Evolutionary conservation across 2,888 invertebrate genomes (phyloP), one percentile per base, ranked within the genome.

Genomic region (Drosophila maculinotata): DNA sequence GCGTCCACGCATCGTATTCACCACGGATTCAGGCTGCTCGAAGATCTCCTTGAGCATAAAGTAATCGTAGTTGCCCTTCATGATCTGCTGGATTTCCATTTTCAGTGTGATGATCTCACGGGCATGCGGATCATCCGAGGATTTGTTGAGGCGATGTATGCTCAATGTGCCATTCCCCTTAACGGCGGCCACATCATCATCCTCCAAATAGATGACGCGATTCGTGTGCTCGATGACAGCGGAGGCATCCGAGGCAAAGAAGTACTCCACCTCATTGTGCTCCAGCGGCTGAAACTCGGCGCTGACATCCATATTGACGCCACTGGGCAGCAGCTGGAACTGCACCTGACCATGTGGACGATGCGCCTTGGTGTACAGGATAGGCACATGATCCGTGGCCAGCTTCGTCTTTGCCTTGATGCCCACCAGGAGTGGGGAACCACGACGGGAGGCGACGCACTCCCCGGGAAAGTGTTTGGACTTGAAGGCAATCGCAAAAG

Each of bases 1-100:
- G 60, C 99, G 95, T 8, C 99, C 99, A 90, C 99, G 94, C 99
- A 99, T 99, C 0, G 99, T 99, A 90, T 99, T 99, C n/a, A 99
- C 95, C 51, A 98, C 98, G 1, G 99, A 99, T 90, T 99, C 99
- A 0, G 99, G 98, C 91, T 99, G 99, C 91, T 99, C 99, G 92
- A 98, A 99, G 90, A 99, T 99, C 94, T 99, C 99, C 92, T 99
- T 99, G 91, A 99, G 98, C 99, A 99, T 99, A 92, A 99, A 99
- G 77, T 97, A 98, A 82, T 97, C 96, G 93, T 97, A 99, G 91
- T 97, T 98, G 60, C 98, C 99, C 92, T 99, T 99, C 99, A 99
- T 99, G 80, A 99, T 99, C 92, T 99, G 97, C 90, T 99, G 99
- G 72, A 99, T 95, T 92, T 99, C 98, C 95, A 99, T 95, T 91